Conservation (phyloP, 2,888 invertebrate species). For the Argyresthia goedartella region DNA sequence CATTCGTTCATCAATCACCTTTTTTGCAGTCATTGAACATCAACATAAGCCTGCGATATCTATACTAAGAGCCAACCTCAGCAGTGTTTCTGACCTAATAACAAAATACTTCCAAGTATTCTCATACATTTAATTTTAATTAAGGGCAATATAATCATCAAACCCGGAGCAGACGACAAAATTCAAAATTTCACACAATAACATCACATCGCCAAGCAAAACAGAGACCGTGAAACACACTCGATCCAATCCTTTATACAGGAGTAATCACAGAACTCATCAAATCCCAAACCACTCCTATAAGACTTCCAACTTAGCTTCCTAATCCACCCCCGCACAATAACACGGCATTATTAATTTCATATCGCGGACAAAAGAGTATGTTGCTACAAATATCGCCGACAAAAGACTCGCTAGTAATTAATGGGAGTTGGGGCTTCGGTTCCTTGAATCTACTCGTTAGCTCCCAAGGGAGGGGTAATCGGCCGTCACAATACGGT, state of each 20-base stretch:
- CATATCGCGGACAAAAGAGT: constrained; percentile 52
- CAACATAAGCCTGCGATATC: too few relatives aligned
- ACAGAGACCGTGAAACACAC: not conserved
- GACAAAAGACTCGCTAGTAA: constrained; percentile 48
- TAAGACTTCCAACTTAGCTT: constrained; percentile 39
- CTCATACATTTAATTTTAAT: too few relatives aligned
- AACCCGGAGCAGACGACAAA: too few relatives aligned
- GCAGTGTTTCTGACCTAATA: too few relatives aligned
- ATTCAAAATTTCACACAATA: too few relatives aligned
- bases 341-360: constrained; percentile 47
- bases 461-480: constrained; percentile 42
- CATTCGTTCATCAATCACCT: too few relatives aligned
- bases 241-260: not conserved
- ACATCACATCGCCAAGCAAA: not conserved
- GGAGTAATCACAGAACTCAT: constrained; percentile 31
- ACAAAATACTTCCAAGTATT: too few relatives aligned
- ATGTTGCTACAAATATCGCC: constrained; percentile 56
- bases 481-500: constrained; percentile 54
- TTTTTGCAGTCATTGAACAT: too few relatives aligned
- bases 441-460: constrained; percentile 54
- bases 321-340: constrained; percentile 35
- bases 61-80: too few relatives aligned
- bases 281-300: constrained; percentile 22
- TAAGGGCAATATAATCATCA: too few relatives aligned
- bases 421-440: constrained; percentile 39